Evolutionary conservation across 2,888 invertebrate genomes (phyloP).

Genomic region (Metacarcinus magister): DNA sequence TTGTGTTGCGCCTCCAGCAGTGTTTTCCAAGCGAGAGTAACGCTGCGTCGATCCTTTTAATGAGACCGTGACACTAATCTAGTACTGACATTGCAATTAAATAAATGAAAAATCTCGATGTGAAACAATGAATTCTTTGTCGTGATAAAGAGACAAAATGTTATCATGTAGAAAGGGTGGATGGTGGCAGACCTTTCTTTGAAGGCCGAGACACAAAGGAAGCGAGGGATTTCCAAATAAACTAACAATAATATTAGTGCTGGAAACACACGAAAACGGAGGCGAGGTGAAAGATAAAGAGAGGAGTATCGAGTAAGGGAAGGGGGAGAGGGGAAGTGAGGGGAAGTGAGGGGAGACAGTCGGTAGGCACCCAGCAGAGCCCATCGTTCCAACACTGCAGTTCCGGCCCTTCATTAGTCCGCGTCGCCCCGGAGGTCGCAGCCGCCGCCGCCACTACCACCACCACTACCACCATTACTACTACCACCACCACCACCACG

Average conservation of each 20-base stretch:
- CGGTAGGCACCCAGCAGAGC: constrained; percentile 31
- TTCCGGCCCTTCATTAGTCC: constrained; percentile 57
- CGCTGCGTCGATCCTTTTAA: not conserved
- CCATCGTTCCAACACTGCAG: constrained; percentile 39
- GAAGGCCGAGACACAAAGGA: too few species aligned
- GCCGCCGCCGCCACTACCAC: not conserved
- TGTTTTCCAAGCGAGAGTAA: not conserved
- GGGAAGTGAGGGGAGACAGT: constrained; percentile 20
- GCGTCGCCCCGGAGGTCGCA: not conserved
- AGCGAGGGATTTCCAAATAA: not conserved
- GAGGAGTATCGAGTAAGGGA: not conserved
- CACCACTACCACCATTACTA: not conserved
- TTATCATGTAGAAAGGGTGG: not conserved
- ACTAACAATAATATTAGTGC: not conserved
- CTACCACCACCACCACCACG: not conserved
- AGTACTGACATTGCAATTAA: not conserved
- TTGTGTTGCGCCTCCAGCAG: not conserved
- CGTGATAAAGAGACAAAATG: not conserved
- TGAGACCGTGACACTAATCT: not conserved
- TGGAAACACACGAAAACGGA: not conserved
- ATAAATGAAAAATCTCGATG: not conserved
- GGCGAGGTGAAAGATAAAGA: not conserved
- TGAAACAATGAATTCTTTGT: not conserved
- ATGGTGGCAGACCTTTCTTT: not conserved
- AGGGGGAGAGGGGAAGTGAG: not conserved